Percentiles rank a stretch among this genome's conserved stretches.
Evolutionary conservation across 2,888 invertebrate species (phyloP).

Genomic region (Ochlodes sylvanus): DNA sequence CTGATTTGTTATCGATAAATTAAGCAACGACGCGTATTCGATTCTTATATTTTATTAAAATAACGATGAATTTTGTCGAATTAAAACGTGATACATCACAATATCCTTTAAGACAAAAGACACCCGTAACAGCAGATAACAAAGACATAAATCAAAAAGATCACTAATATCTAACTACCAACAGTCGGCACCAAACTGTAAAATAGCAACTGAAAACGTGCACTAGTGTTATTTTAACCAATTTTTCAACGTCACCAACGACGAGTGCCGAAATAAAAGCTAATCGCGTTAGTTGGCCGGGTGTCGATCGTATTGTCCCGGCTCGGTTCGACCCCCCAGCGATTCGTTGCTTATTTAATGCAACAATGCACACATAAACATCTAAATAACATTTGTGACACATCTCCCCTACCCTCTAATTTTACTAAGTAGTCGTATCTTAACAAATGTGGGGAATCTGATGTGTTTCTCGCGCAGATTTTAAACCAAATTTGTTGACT

Average conservation of each 20-base stretch:
- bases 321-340: conserved; percentile 70
- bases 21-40: too few relatives aligned
- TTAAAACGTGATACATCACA: too few relatives aligned
- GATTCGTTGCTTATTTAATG: conserved; percentile 84
- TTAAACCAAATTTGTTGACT: conserved; percentile 41
- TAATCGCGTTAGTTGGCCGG: conserved; percentile 77
- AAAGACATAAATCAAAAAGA: background rate
- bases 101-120: too few relatives aligned
- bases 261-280: conserved; percentile 64
- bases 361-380: conserved; percentile 84
- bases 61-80: too few relatives aligned
- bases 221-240: conserved; percentile 36
- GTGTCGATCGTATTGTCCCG: conserved; percentile 76
- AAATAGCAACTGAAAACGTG: conserved; percentile 21
- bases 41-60: too few relatives aligned
- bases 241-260: conserved; percentile 38
- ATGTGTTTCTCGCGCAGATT: conserved; percentile 63
- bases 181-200: conserved; percentile 1
- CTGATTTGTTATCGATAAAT: too few relatives aligned
- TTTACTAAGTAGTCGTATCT: conserved; percentile 83
- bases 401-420: conserved; percentile 81
- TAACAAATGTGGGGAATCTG: conserved; percentile 71
- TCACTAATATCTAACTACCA: background rate
- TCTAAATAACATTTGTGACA: conserved; percentile 85
- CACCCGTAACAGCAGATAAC: too few relatives aligned